These are phyloP conservation scores for Tenualosa thibaudeaui DNA, from an alignment of 2,797 vertebrate species.

Conservation along the genomic window DNA sequence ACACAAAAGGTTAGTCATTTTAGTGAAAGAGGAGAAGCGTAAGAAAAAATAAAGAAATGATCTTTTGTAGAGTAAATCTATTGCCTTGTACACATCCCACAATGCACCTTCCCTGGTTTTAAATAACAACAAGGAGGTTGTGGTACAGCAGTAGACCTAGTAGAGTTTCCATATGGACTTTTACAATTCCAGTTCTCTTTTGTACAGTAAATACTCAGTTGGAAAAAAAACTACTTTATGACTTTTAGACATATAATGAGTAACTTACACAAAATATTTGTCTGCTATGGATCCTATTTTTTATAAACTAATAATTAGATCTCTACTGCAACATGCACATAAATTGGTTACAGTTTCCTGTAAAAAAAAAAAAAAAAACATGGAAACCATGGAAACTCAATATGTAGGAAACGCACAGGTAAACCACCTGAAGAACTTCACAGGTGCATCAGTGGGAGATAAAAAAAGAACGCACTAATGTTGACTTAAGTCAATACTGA, in stretches of 20 bases:
- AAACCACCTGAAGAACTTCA: background rate
- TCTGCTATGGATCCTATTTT: conserved; percentile 32
- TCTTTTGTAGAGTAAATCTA: conserved; percentile 3
- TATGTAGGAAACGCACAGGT: conserved; percentile 10
- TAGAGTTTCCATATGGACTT: conserved; percentile 22
- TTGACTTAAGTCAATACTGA: background rate
- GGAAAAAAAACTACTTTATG: conserved; percentile 13
- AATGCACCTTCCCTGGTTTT: background rate
- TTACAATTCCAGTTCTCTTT: conserved; percentile 19
- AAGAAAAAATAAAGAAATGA: background rate
- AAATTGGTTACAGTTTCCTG: conserved; percentile 34
- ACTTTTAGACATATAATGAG: conserved; percentile 29
- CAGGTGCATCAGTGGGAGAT: conserved; percentile 3
- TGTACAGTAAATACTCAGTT: conserved; percentile 28
- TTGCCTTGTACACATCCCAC: conserved; percentile 14
- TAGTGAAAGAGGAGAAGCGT: background rate
- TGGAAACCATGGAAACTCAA: conserved; percentile 18
- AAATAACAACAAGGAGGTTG: background rate
- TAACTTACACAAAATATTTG: conserved; percentile 34
- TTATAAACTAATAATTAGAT: conserved; percentile 40
- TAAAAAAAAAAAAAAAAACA: background rate
- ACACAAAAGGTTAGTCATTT: background rate
- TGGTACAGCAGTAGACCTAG: background rate
- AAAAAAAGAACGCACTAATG: background rate
- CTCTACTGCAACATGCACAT: conserved; percentile 44